These are phyloP conservation scores for Oeneis ivallda DNA, from an alignment of 2,888 invertebrate genomes.

Conservation along the genomic window DNA sequence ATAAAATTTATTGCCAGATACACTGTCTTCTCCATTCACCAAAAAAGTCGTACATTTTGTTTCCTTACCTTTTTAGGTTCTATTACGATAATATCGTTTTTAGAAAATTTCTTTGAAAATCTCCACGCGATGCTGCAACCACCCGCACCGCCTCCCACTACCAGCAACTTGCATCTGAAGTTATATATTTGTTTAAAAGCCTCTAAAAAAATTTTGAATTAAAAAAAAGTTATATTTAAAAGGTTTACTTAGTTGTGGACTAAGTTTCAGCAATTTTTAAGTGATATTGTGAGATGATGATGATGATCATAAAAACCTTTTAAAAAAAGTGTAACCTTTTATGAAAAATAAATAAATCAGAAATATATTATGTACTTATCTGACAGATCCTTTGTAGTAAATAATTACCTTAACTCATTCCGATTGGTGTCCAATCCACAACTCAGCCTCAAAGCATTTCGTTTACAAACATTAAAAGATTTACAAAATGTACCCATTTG, in stretches of 20 bases:
- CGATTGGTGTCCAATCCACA: slow-evolving; percentile 19
- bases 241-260: too few species aligned
- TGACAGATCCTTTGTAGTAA: too few species aligned
- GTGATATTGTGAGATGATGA: too few species aligned
- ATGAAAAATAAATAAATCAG: too few species aligned
- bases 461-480: slow-evolving; percentile 14
- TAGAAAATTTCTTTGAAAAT: slow-evolving; percentile 85
- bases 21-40: too few species aligned
- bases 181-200: not conserved
- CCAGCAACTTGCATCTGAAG: slow-evolving; percentile 88
- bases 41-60: not conserved
- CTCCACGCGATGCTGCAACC: slow-evolving; percentile 94
- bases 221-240: too few species aligned
- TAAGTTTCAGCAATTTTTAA: too few species aligned
- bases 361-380: too few species aligned
- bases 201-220: too few species aligned
- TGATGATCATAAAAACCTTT: too few species aligned
- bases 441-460: slow-evolving; percentile 9
- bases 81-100: slow-evolving; percentile 89
- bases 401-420: slow-evolving; percentile 36
- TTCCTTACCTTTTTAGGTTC: slow-evolving; percentile 89
- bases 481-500: slow-evolving; percentile 24
- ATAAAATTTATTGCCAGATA: too few species aligned
- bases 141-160: slow-evolving; percentile 95
- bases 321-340: too few species aligned